A percentile compares a stretch with the other conserved stretches of the same genome.
These are phyloP conservation scores for Conus betulinus DNA, from an alignment of 1,140 invertebrate species.

Conservation along the genomic window DNA sequence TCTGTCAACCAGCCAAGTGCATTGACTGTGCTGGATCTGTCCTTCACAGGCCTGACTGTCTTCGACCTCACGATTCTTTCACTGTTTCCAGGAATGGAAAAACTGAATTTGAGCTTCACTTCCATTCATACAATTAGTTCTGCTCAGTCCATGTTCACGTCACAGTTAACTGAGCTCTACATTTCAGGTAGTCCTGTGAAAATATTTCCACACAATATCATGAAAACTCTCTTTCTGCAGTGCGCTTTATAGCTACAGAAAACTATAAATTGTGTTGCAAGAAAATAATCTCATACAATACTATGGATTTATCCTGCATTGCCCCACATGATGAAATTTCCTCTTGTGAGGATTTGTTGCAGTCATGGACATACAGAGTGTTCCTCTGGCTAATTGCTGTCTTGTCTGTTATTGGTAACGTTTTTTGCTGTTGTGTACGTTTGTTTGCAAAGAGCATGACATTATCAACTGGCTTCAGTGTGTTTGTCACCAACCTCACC, in stretches of 20 bases:
- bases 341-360: neutral
- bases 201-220: neutral
- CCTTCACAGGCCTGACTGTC: neutral
- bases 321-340: conserved; percentile 11
- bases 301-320: neutral
- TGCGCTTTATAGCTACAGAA: neutral
- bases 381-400: too few relatives aligned
- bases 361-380: too few relatives aligned
- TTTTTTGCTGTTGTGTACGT: too few relatives aligned
- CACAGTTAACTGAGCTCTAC: neutral
- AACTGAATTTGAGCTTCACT: neutral
- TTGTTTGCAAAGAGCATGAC: too few relatives aligned
- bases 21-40: neutral
- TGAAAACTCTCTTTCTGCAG: neutral
- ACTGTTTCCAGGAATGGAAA: neutral
- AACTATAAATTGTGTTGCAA: conserved; percentile 12
- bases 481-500: too few relatives aligned
- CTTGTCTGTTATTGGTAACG: too few relatives aligned
- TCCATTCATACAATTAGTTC: neutral
- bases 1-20: neutral
- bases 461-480: too few relatives aligned
- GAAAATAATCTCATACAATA: neutral
- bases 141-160: neutral
- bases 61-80: neutral
- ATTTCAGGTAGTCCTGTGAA: neutral